phyloP scores from a whole-genome alignment of 2,113 vertebrate genomes.

The Raja brachyura region DNA sequence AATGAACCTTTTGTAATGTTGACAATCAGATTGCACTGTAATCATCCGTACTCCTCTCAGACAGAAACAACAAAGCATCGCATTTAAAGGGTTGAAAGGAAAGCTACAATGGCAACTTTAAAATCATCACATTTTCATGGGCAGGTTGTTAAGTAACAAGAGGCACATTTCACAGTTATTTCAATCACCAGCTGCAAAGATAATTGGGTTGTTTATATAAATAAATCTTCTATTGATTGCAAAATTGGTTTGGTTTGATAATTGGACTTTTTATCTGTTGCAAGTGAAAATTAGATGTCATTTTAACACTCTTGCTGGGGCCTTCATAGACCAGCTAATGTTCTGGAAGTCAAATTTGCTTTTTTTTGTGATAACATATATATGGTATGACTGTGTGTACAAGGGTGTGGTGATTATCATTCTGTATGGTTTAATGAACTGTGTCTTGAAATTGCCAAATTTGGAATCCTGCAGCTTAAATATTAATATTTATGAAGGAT shows the following conservation, averaged over 20 bases:
- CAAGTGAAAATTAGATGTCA: constrained; percentile 33
- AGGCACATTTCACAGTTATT: constrained; percentile 35
- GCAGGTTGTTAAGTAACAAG: constrained; percentile 36
- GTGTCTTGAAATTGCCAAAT: not conserved
- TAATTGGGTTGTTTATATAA: constrained; percentile 38
- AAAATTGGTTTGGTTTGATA: constrained; percentile 38
- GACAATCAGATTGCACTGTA: constrained; percentile 37
- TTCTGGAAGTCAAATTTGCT: constrained; percentile 12
- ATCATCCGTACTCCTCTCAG: constrained; percentile 24
- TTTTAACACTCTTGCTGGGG: not conserved
- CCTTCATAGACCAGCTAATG: constrained; percentile 19
- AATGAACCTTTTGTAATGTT: constrained; percentile 31
- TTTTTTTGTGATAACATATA: constrained; percentile 18
- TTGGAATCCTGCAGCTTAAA: not conserved
- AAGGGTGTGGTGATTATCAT: constrained; percentile 12
- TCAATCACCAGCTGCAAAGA: constrained; percentile 37
- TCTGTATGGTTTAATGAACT: not conserved
- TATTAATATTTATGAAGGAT: not conserved
- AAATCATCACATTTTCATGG: constrained; percentile 38
- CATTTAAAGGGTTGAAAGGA: constrained; percentile 29
- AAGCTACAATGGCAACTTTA: constrained; percentile 33
- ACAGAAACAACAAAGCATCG: constrained; percentile 31
- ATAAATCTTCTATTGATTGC: constrained; percentile 38
- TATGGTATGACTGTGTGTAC: not conserved
- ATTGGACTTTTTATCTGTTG: constrained; percentile 38